Conservation (phyloP, 2,113 vertebrate species). For the Pseudorectes ferrugineus region DNA sequence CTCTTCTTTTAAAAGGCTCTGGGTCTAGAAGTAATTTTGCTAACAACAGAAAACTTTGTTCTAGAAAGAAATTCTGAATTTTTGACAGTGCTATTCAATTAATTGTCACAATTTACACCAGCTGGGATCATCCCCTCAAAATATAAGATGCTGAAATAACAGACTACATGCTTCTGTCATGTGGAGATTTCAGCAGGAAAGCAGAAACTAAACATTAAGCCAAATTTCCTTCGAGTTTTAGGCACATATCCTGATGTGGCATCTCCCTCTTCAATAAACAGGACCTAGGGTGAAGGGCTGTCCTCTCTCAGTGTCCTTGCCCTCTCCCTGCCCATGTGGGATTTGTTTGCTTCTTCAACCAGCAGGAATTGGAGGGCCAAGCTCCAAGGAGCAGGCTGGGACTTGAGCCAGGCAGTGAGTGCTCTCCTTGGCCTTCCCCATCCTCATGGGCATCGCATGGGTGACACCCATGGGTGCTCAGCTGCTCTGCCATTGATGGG, state of each 20-base stretch:
- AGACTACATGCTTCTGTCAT: neutral
- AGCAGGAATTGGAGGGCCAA: neutral
- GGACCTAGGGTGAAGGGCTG: neutral
- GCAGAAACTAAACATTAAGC: neutral
- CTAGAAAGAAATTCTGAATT: neutral
- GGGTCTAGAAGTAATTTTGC: neutral
- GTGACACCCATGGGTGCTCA: neutral
- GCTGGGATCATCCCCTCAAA: neutral
- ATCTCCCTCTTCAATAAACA: neutral
- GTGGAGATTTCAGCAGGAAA: neutral
- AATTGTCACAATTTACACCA: neutral
- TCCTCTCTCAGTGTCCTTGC: neutral
- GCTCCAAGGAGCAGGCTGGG: neutral
- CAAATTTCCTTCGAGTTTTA: neutral
- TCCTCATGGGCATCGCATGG: neutral
- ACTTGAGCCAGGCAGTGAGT: neutral
- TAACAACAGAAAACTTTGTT: neutral
- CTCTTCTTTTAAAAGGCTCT: neutral
- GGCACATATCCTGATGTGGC: neutral
- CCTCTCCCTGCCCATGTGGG: rapidly evolving
- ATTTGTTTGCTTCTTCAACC: neutral
- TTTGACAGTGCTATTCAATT: neutral
- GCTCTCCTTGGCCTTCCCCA: neutral
- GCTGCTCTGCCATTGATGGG: neutral
- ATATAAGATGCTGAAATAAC: neutral